Conservation (phyloP, 2,888 invertebrate species). For the Eristalis intricaria region DNA sequence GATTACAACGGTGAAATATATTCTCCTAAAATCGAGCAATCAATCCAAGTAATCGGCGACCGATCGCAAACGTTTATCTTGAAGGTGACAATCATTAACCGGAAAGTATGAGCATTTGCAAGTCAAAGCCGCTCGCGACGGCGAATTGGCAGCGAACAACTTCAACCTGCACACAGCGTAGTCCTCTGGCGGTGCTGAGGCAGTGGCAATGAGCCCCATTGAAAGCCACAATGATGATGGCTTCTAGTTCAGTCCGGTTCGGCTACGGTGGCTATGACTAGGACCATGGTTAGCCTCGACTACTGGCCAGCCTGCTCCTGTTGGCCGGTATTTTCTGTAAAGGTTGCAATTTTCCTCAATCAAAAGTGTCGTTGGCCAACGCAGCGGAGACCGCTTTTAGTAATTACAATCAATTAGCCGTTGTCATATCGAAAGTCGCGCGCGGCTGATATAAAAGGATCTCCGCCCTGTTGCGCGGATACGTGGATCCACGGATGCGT, state of each 20-base stretch:
- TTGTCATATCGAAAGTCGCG: conserved; percentile 70
- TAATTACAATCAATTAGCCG: conserved; percentile 71
- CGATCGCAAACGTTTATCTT: conserved; percentile 56
- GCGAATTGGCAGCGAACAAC: conserved; percentile 18
- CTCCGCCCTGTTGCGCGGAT: conserved; percentile 26
- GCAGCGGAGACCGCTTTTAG: conserved; percentile 35
- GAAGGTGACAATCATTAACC: conserved; percentile 72
- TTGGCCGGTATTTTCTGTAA: conserved; percentile 50
- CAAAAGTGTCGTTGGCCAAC: conserved; percentile 59
- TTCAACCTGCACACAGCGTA: conserved; percentile 2
- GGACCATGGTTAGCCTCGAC: conserved; percentile 21
- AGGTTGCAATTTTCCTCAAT: conserved; percentile 70
- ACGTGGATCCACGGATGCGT: not conserved
- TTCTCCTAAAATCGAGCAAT: not conserved
- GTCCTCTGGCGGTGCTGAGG: conserved; percentile 25
- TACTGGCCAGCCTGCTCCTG: not conserved
- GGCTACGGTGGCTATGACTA: conserved; percentile 13
- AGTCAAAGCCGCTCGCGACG: conserved; percentile 31
- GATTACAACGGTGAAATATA: conserved; percentile 33
- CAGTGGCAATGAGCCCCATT: conserved; percentile 57
- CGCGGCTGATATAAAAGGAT: conserved; percentile 65
- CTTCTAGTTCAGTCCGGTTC: conserved; percentile 12
- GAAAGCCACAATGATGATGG: conserved; percentile 32
- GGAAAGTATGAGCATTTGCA: conserved; percentile 70
- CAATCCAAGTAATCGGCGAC: conserved; percentile 53